A percentile compares a stretch with the other conserved stretches of the same genome.
These are phyloP conservation scores for Ceyx cyanopectus DNA, from an alignment of 2,113 vertebrate genomes.

Conservation along the genomic window DNA sequence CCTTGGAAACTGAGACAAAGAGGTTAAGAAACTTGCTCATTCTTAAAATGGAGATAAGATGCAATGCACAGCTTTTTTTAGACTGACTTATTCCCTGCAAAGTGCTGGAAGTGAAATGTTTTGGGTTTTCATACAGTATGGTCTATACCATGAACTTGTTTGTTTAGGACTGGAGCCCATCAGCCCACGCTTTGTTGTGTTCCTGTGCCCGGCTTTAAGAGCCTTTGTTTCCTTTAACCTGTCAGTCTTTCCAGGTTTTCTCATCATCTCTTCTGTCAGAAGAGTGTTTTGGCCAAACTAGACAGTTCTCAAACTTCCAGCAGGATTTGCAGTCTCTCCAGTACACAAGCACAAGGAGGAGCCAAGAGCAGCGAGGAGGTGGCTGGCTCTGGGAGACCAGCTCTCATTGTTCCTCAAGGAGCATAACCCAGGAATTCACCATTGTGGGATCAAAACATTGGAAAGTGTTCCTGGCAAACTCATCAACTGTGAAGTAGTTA, in stretches of 20 bases:
- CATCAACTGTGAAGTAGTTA: background rate
- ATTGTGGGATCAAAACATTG: background rate
- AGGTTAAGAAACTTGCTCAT: slow-evolving; percentile 47
- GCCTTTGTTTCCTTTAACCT: background rate
- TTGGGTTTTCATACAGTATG: background rate
- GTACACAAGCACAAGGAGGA: fast-evolving
- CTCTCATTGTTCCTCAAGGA: background rate
- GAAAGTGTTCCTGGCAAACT: background rate
- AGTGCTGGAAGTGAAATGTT: background rate
- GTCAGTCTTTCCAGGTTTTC: background rate
- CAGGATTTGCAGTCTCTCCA: background rate
- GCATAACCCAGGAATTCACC: background rate
- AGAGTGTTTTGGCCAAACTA: background rate
- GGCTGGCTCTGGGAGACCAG: background rate
- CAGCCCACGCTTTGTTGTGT: background rate
- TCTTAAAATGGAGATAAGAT: slow-evolving; percentile 52
- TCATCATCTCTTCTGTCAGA: background rate
- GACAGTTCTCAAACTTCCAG: background rate
- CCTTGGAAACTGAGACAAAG: slow-evolving; percentile 67
- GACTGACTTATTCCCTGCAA: background rate
- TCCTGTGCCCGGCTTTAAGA: background rate
- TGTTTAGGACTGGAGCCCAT: background rate
- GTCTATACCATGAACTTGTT: background rate
- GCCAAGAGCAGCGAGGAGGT: background rate
- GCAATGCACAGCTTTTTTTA: background rate